Evolutionary conservation across 2,113 vertebrate species (phyloP).

Genomic region (Sigmodon hispidus): DNA sequence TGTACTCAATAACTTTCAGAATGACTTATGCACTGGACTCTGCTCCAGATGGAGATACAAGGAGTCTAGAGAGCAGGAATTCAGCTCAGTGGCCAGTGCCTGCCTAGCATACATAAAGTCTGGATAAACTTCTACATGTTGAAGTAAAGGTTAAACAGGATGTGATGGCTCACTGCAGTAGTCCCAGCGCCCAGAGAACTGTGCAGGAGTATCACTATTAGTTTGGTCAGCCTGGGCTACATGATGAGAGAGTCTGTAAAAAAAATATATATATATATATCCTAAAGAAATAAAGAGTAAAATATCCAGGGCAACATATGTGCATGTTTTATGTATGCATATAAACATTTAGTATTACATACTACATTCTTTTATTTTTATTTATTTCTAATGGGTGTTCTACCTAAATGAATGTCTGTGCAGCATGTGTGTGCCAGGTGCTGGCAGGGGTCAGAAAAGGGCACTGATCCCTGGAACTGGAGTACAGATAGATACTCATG

Average conservation of each 20-base stretch:
- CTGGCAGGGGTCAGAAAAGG: not conserved
- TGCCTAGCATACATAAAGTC: not conserved
- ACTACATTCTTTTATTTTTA: not conserved
- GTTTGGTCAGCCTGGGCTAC: not conserved
- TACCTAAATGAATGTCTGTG: not conserved
- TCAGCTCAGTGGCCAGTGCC: not conserved
- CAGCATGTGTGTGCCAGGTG: not conserved
- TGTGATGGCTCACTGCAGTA: not conserved
- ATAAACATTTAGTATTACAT: not conserved
- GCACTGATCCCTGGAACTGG: not conserved
- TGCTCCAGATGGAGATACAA: not conserved
- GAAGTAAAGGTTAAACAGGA: not conserved
- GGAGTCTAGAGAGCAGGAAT: not conserved
- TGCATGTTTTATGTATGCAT: not conserved
- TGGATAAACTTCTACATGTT: not conserved
- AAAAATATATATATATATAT: no score
- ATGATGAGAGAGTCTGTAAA: not conserved
- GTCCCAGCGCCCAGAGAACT: not conserved
- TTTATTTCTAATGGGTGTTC: not conserved
- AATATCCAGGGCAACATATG: not conserved
- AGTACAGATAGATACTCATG: not conserved
- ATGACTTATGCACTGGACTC: not conserved
- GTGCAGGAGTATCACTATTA: no score
- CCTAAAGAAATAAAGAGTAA: not conserved
- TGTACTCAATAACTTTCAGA: not conserved